phyloP scores from a whole-genome alignment of 2,888 invertebrate species.

The Orthosia gothica region DNA sequence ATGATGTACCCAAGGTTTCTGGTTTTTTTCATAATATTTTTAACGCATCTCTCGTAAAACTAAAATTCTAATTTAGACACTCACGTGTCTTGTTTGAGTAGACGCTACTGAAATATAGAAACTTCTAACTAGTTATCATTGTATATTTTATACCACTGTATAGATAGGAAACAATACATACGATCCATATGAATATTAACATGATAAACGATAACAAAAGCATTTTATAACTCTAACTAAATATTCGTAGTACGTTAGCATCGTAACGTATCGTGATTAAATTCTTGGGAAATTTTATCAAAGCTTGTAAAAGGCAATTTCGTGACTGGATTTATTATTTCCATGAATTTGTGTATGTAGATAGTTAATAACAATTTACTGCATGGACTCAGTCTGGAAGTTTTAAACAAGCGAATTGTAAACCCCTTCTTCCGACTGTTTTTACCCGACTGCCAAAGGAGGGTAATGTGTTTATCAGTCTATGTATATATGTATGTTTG shows the following conservation, averaged over 20 bases:
- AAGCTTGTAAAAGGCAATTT: slow-evolving; percentile 2
- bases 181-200: neutral
- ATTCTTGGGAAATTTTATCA: neutral
- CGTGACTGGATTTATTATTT: neutral
- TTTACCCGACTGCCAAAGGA: too few species aligned
- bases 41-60: slow-evolving; percentile 3
- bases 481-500: too few species aligned
- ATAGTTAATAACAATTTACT: slow-evolving; percentile 3
- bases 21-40: slow-evolving; percentile 12
- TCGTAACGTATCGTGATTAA: slow-evolving; percentile 4
- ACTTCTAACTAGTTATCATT: neutral
- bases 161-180: neutral
- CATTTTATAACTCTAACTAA: neutral
- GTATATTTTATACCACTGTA: neutral
- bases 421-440: neutral
- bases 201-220: slow-evolving; percentile 1
- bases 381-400: neutral
- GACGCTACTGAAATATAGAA: neutral
- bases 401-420: neutral
- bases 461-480: too few species aligned
- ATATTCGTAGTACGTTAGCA: neutral
- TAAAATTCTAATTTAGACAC: slow-evolving; percentile 20
- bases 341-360: neutral
- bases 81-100: neutral
- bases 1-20: slow-evolving; percentile 13